Percentiles rank a stretch among this genome's conserved stretches.
These are phyloP conservation scores for Sebastes glaucus DNA, from an alignment of 2,797 vertebrate species.

Conservation along the genomic window DNA sequence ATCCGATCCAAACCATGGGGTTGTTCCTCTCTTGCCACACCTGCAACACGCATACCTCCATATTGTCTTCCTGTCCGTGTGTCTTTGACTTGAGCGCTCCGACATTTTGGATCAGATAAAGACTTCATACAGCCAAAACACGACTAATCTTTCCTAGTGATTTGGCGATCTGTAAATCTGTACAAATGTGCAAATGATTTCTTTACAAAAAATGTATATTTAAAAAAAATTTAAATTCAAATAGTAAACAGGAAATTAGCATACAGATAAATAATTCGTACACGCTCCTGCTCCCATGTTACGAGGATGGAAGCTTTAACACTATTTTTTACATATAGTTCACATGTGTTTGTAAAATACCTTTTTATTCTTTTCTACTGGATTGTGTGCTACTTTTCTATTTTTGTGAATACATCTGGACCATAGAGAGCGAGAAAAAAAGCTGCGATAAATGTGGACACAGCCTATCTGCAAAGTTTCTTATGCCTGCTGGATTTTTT, in stretches of 20 bases:
- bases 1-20: conserved; percentile 40
- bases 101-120: conserved; percentile 16
- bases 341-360: not conserved
- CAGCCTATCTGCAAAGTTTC: not conserved
- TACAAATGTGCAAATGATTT: conserved; percentile 3
- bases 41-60: conserved; percentile 56
- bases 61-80: conserved; percentile 10
- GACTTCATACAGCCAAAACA: not conserved
- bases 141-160: not conserved
- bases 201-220: not conserved
- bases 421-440: not conserved
- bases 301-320: not conserved
- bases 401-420: not conserved
- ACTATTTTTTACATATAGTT: not conserved
- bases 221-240: not conserved
- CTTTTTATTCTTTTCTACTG: not conserved
- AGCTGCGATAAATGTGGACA: not conserved
- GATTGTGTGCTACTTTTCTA: not conserved
- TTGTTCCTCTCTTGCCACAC: conserved; percentile 37
- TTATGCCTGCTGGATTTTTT: not conserved
- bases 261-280: not conserved
- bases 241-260: not conserved
- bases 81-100: conserved; percentile 23
- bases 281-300: not conserved
- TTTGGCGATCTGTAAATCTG: conserved; percentile 3